Conservation (phyloP, 2,888 invertebrate species). For the Cataglyphis rosenhaueri region DNA sequence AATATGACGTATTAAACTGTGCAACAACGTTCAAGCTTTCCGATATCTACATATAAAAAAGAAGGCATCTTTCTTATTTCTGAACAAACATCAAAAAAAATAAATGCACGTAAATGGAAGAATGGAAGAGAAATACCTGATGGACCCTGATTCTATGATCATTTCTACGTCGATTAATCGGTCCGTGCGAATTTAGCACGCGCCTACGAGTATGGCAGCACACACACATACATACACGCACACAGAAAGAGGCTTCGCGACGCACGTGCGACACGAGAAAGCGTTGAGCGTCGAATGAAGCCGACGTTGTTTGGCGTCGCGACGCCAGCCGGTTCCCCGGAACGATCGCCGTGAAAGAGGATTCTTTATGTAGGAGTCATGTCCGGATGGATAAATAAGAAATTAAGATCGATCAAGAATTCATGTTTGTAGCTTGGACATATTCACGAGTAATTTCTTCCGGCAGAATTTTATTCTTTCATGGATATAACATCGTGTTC, state of each 20-base stretch:
- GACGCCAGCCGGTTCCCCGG: constrained; percentile 66
- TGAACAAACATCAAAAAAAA: neutral
- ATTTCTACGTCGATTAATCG: neutral
- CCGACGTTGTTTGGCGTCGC: constrained; percentile 67
- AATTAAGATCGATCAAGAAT: constrained; percentile 28
- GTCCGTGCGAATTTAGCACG: neutral
- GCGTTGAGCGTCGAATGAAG: constrained; percentile 78
- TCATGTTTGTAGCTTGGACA: neutral
- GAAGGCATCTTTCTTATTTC: neutral
- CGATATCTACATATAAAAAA: neutral
- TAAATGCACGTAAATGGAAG: neutral
- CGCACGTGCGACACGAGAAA: constrained; percentile 71
- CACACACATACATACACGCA: neutral
- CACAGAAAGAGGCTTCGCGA: constrained; percentile 14
- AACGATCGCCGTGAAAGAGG: neutral
- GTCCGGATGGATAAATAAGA: constrained; percentile 13
- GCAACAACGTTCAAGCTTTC: neutral
- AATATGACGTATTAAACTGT: neutral
- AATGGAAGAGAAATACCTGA: constrained; percentile 22
- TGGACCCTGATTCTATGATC: neutral
- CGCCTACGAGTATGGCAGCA: neutral
- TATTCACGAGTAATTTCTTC: neutral
- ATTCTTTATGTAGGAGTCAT: neutral
- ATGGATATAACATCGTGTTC: neutral
- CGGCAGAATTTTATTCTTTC: constrained; percentile 14